Percentiles rank a stretch among this genome's conserved stretches.
These are phyloP conservation scores for Mactromeris polynyma DNA, from an alignment of 2,888 invertebrate species.

Conservation along the genomic window DNA sequence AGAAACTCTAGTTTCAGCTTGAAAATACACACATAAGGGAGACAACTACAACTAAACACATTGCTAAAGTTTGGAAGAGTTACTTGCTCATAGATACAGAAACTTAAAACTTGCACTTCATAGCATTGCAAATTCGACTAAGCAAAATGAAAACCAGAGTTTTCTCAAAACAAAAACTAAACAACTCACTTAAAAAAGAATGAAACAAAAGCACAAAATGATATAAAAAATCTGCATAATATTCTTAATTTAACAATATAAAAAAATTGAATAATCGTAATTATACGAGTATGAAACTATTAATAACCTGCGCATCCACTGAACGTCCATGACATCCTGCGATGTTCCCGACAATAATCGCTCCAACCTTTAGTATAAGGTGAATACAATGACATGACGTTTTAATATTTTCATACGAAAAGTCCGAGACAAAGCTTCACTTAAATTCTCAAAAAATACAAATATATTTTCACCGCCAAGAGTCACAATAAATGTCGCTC, in stretches of 20 bases:
- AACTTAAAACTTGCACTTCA: neutral
- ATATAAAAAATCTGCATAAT: neutral
- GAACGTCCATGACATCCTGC: constrained; percentile 65
- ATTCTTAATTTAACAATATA: neutral
- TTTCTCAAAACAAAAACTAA: neutral
- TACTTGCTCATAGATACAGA: neutral
- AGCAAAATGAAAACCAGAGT: neutral
- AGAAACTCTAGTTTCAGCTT: neutral
- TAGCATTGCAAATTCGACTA: too few species aligned
- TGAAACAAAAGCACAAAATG: neutral
- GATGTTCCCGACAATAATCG: constrained; percentile 56
- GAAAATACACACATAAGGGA: neutral
- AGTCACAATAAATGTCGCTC: neutral
- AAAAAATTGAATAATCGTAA: too few species aligned
- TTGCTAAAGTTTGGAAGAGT: neutral
- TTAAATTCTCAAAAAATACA: neutral
- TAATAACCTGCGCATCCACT: constrained; percentile 66
- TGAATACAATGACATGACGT: constrained; percentile 29
- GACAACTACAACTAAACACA: neutral
- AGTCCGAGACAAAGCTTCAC: neutral
- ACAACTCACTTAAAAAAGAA: neutral
- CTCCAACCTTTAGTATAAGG: constrained; percentile 62
- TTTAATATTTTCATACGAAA: neutral
- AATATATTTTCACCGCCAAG: neutral
- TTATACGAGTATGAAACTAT: too few species aligned